Conservation (phyloP, 2,888 invertebrate genomes). For the Luperina testacea region DNA sequence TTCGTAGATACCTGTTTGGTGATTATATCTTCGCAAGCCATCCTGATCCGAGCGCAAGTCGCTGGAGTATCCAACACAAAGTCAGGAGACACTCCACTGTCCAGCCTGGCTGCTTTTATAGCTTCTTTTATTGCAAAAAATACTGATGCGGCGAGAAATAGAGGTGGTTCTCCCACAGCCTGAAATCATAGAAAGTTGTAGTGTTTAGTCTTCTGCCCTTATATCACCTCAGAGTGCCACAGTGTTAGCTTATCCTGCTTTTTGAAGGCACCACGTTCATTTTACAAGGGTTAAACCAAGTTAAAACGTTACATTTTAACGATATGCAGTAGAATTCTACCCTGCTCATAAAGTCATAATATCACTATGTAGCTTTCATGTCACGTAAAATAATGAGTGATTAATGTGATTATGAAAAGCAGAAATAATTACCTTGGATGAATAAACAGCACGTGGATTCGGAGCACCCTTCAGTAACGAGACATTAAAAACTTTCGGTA, state of each 20-base stretch:
- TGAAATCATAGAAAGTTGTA: slow-evolving; percentile 78
- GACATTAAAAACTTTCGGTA: slow-evolving; percentile 95
- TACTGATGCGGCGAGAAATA: slow-evolving; percentile 95
- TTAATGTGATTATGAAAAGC: background rate
- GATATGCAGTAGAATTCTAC: background rate
- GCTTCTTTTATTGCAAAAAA: slow-evolving; percentile 97
- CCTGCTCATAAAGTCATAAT: background rate
- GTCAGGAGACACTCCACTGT: slow-evolving; percentile 90
- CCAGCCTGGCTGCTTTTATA: slow-evolving; percentile 93
- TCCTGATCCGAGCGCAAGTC: slow-evolving; percentile 95
- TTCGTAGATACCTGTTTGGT: slow-evolving; percentile 91
- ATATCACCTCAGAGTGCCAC: background rate
- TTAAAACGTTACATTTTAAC: background rate
- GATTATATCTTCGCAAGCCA: slow-evolving; percentile 96
- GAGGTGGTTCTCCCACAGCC: slow-evolving; percentile 98
- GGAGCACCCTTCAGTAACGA: slow-evolving; percentile 94
- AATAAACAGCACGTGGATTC: slow-evolving; percentile 96
- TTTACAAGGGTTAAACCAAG: background rate
- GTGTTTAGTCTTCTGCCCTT: background rate
- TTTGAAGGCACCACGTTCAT: background rate
- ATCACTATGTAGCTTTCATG: background rate
- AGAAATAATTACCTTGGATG: slow-evolving; percentile 93
- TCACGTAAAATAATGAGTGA: background rate
- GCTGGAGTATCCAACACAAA: slow-evolving; percentile 95
- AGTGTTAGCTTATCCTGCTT: background rate